Evolutionary conservation across 2,888 invertebrate genomes (phyloP).

Genomic region (Melanostoma mellinum): DNA sequence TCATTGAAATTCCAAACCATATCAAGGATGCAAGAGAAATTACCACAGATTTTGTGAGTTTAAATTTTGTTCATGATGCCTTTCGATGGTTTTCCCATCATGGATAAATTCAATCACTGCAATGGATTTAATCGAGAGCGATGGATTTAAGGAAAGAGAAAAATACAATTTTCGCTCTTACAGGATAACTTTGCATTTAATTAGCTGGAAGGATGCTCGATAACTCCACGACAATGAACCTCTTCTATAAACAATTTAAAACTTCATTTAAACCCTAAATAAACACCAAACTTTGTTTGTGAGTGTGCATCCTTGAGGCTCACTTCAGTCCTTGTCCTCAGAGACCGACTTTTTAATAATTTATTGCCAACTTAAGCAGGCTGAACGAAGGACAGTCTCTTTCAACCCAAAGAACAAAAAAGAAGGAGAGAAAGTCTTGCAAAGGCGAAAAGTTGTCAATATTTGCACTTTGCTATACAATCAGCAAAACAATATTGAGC

Average conservation of each 20-base stretch:
- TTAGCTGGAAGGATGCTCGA: constrained; percentile 42
- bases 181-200: constrained; percentile 55
- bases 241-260: constrained; percentile 33
- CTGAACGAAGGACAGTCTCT: constrained; percentile 37
- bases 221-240: constrained; percentile 39
- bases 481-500: constrained; percentile 53
- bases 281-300: constrained; percentile 24
- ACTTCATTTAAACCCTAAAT: constrained; percentile 45
- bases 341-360: constrained; percentile 52
- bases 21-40: constrained; percentile 34
- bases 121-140: constrained; percentile 2
- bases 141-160: background rate
- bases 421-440: background rate
- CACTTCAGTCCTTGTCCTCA: constrained; percentile 43
- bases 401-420: constrained; percentile 3
- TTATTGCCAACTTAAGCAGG: constrained; percentile 28
- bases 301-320: constrained; percentile 31
- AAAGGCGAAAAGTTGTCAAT: constrained; percentile 53
- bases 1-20: constrained; percentile 53
- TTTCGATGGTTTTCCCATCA: background rate
- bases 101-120: constrained; percentile 47
- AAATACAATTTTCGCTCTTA: constrained; percentile 26
- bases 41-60: constrained; percentile 19
- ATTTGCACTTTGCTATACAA: constrained; percentile 59
- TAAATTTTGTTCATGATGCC: constrained; percentile 31